phyloP scores from a whole-genome alignment of 2,113 vertebrate genomes.

The Sinocyclocheilus rhinocerous region DNA sequence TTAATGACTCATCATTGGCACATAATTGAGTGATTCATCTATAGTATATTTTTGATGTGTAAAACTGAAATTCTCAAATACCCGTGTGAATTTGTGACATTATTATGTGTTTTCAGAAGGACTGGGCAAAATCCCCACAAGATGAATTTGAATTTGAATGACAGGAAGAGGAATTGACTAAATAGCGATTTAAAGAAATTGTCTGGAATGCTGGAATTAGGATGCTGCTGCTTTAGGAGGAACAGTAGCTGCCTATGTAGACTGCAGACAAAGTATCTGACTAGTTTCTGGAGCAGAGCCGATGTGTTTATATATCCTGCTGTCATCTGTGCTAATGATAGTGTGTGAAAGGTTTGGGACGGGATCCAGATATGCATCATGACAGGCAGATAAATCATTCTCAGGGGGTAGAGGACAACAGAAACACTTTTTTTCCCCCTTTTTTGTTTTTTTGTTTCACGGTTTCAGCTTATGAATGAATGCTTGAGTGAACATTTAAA shows the following conservation, averaged over 20 bases:
- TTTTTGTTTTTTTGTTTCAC: background rate
- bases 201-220: too few species aligned
- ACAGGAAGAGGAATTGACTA: background rate
- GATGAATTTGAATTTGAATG: background rate
- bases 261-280: background rate
- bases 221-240: too few species aligned
- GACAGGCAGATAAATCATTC: background rate
- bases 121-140: background rate
- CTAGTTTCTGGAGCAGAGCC: background rate
- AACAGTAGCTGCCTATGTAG: background rate
- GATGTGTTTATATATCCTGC: background rate
- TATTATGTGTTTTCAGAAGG: background rate
- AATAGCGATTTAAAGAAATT: background rate
- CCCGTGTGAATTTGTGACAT: background rate
- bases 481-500: background rate
- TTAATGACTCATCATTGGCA: background rate
- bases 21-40: background rate
- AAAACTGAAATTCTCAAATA: background rate
- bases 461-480: background rate
- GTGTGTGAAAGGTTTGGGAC: background rate
- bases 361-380: constrained; percentile 2
- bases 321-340: background rate
- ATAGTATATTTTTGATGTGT: background rate
- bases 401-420: background rate
- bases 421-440: too few species aligned